phyloP scores from a whole-genome alignment of 2,113 vertebrate genomes.

The Chionis minor region DNA sequence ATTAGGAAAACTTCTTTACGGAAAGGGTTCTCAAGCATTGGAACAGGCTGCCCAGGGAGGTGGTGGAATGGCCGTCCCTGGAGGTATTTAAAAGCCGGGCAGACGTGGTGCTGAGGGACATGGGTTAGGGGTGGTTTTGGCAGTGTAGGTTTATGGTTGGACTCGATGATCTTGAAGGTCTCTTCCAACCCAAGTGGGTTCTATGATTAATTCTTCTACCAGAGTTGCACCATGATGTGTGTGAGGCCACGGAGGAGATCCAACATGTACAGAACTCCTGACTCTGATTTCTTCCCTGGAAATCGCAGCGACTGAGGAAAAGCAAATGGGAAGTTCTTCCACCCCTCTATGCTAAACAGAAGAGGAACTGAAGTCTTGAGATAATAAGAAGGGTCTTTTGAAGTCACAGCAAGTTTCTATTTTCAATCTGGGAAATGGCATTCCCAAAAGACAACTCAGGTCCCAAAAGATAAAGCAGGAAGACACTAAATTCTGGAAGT shows the following conservation, averaged over 20 bases:
- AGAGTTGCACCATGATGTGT: not conserved
- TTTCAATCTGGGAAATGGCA: not conserved
- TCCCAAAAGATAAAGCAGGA: not conserved
- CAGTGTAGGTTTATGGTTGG: no score
- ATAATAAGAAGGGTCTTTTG: not conserved
- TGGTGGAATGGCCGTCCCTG: no score
- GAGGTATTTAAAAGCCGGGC: no score
- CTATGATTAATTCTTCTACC: not conserved
- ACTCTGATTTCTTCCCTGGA: not conserved
- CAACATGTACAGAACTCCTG: not conserved
- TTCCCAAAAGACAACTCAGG: not conserved
- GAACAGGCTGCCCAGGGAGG: no score
- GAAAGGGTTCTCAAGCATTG: no score
- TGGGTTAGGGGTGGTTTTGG: no score
- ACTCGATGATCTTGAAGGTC: no score
- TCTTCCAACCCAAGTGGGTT: no score
- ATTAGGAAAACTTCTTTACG: no score
- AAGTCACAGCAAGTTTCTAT: not conserved
- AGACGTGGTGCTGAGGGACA: no score
- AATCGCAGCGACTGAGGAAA: not conserved
- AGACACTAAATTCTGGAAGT: not conserved
- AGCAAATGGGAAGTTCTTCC: fast-evolving
- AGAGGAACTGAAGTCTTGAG: not conserved
- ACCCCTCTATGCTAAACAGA: fast-evolving
- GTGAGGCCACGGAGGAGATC: not conserved